phyloP scores from a whole-genome alignment of 2,797 vertebrate species.

The Sternarchorhynchus goeldii region DNA sequence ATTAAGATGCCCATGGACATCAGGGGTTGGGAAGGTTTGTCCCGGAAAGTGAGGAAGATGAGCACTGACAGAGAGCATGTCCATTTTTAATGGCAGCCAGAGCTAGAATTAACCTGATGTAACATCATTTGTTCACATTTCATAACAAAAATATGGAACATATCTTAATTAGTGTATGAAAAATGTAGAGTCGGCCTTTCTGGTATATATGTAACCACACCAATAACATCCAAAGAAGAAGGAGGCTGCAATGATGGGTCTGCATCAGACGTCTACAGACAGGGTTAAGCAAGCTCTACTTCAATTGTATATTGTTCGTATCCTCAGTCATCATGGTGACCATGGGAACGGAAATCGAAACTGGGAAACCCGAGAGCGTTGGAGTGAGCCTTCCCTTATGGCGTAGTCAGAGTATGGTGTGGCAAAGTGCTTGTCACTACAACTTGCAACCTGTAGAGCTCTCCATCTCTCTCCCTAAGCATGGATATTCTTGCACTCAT shows the following conservation, averaged over 20 bases:
- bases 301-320: conserved; percentile 73
- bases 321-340: conserved; percentile 62
- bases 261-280: conserved; percentile 54
- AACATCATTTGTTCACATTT: conserved; percentile 35
- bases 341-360: conserved; percentile 81
- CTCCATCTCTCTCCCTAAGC: conserved; percentile 47
- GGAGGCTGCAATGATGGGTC: neutral
- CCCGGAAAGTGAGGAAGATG: conserved; percentile 29
- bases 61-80: conserved; percentile 53
- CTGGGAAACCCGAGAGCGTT: conserved; percentile 77
- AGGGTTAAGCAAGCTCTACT: conserved; percentile 52
- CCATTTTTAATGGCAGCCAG: conserved; percentile 68
- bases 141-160: conserved; percentile 39
- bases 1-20: conserved; percentile 56
- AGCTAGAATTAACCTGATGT: conserved; percentile 21
- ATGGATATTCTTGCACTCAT: conserved; percentile 69
- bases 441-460: conserved; percentile 44
- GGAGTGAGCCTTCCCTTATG: conserved; percentile 62
- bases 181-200: too few species aligned
- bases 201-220: neutral
- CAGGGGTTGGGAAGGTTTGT: conserved; percentile 36
- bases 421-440: conserved; percentile 55
- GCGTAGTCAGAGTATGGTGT: conserved; percentile 62
- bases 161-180: too few species aligned
- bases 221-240: neutral